Conservation (phyloP, 2,797 vertebrate genomes). For the Pempheris klunzingeri region DNA sequence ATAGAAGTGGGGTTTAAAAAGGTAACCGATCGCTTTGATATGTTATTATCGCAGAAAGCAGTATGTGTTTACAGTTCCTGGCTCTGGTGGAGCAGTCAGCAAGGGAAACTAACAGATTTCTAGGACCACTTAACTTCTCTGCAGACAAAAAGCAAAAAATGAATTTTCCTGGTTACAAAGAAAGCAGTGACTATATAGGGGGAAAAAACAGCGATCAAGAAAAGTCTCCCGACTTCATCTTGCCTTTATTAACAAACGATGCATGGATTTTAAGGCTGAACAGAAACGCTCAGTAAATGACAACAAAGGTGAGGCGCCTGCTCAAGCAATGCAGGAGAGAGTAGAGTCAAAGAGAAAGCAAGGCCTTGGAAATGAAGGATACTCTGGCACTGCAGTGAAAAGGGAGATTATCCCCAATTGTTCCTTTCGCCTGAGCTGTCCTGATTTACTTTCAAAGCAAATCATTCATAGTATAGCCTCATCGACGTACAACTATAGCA, state of each 20-base stretch:
- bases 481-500: slow-evolving; percentile 26
- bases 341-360: slow-evolving; percentile 45
- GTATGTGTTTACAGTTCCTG: slow-evolving; percentile 33
- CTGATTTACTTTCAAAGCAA: slow-evolving; percentile 65
- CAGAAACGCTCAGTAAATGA: slow-evolving; percentile 35
- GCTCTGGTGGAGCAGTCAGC: slow-evolving; percentile 9
- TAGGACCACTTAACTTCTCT: slow-evolving; percentile 36
- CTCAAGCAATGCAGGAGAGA: slow-evolving; percentile 15
- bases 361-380: slow-evolving; percentile 47
- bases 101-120: slow-evolving; percentile 19
- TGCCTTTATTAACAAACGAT: slow-evolving; percentile 3
- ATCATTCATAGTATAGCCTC: slow-evolving; percentile 39
- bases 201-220: neutral
- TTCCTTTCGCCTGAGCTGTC: slow-evolving; percentile 58
- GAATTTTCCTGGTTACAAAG: slow-evolving; percentile 16
- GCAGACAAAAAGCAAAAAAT: slow-evolving; percentile 14
- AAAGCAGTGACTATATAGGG: neutral
- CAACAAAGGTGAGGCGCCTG: slow-evolving; percentile 38
- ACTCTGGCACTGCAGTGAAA: slow-evolving; percentile 46
- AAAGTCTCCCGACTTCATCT: neutral
- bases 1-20: slow-evolving; percentile 4
- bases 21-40: slow-evolving; percentile 23
- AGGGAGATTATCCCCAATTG: slow-evolving; percentile 70
- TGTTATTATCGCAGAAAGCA: slow-evolving; percentile 6
- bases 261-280: slow-evolving; percentile 34